These are phyloP conservation scores for Ecliptopera silaceata DNA, from an alignment of 2,888 invertebrate species.

Conservation along the genomic window DNA sequence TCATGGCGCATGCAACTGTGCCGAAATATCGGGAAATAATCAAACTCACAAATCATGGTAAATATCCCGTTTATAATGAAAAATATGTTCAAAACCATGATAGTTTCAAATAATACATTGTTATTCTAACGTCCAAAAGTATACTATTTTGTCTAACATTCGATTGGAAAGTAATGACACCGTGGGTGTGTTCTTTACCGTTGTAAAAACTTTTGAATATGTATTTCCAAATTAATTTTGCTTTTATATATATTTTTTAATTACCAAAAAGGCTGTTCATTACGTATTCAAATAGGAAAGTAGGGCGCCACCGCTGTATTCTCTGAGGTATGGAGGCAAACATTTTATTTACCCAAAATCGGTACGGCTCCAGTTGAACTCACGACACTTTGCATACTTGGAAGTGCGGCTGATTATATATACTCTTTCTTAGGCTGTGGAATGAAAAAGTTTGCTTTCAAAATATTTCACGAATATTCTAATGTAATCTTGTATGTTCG, in stretches of 20 bases:
- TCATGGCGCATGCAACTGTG: too few species aligned
- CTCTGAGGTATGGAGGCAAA: slow-evolving; percentile 49
- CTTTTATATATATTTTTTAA: slow-evolving; percentile 48
- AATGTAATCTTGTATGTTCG: slow-evolving; percentile 31
- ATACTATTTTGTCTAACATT: neutral
- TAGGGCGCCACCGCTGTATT: slow-evolving; percentile 44
- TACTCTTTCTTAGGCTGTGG: slow-evolving; percentile 30
- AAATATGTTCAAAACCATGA: too few species aligned
- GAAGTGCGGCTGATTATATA: slow-evolving; percentile 36
- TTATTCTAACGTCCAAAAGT: slow-evolving; percentile 4
- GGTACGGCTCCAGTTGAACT: slow-evolving; percentile 48
- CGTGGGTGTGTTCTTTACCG: neutral
- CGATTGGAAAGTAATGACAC: neutral
- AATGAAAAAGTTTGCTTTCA: slow-evolving; percentile 33
- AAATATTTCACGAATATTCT: slow-evolving; percentile 33
- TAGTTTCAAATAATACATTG: too few species aligned
- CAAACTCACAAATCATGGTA: too few species aligned
- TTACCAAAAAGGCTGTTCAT: slow-evolving; percentile 59
- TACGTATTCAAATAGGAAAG: slow-evolving; percentile 57
- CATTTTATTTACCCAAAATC: slow-evolving; percentile 63
- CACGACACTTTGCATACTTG: slow-evolving; percentile 45
- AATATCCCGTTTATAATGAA: too few species aligned
- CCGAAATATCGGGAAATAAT: too few species aligned
- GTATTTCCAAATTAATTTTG: slow-evolving; percentile 8
- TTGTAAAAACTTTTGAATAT: neutral